Evolutionary conservation across 1,140 invertebrate species (phyloP).

Genomic region (Bicyclus anynana): DNA sequence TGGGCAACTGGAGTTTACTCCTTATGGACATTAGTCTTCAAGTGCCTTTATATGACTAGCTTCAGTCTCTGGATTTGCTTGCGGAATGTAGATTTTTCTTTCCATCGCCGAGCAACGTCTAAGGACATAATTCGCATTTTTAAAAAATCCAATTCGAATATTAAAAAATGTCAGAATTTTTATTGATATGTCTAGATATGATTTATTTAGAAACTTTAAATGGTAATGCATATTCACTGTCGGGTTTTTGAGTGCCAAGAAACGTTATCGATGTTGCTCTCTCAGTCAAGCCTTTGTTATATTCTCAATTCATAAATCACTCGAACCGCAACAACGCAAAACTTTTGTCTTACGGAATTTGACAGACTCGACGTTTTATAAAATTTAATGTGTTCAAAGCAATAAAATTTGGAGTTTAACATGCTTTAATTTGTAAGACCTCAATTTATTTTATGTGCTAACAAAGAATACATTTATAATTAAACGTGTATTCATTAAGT

Average conservation of each 20-base stretch:
- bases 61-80: too few relatives aligned
- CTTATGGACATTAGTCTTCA: too few relatives aligned
- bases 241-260: constrained; percentile 20
- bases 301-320: constrained; percentile 17
- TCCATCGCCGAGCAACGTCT: too few relatives aligned
- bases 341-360: constrained; percentile 15
- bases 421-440: background rate
- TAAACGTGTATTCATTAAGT: background rate
- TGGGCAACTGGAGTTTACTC: too few relatives aligned
- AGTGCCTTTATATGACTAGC: too few relatives aligned
- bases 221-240: constrained; percentile 11
- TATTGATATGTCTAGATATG: too few relatives aligned
- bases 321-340: constrained; percentile 19
- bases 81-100: too few relatives aligned
- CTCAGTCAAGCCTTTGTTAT: constrained; percentile 14
- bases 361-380: constrained; percentile 7
- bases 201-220: constrained; percentile 8
- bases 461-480: constrained; percentile 7
- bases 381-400: background rate
- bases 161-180: too few relatives aligned
- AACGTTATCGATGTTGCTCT: constrained; percentile 12
- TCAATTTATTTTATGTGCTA: background rate
- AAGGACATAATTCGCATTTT: too few relatives aligned
- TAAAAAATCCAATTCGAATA: constrained; percentile 5
- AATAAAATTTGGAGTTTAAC: constrained; percentile 4